Base-by-base conservation (phyloP, 2,888 invertebrate genomes). In the Saturnia japonica region DNA sequence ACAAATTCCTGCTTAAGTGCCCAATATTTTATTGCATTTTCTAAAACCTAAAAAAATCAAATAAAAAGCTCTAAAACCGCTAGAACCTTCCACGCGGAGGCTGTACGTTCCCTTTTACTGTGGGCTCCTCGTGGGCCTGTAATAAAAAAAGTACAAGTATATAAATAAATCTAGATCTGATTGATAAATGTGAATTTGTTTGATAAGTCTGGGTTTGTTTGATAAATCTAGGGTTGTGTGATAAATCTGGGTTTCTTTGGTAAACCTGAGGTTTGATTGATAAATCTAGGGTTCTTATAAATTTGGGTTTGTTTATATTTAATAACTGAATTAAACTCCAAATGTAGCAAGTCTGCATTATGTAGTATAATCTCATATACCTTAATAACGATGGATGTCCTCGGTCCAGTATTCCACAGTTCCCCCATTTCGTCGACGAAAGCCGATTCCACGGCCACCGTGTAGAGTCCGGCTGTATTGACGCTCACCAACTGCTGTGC, bases 391-490 rank as follows among this genome's bases (percentile, higher is more conserved):
- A 97, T 92, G 4, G 96, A 95, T 19, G 96, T 96, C 80, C 96
- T 95, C 0, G 98, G 98, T 0, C 98, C 98, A 0, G 98, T 98
- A 84, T 97, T 97, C 99, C 99, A 99, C 8, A 97, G 95, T 72
- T 96, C 96, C 0, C 97, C 98, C 74, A 95, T 94, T 76, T 97
- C 96, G 87, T 99, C 99, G 1, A 98, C 95, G 70, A 98, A 96
- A 74, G 97, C 96, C 0, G 98, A 97, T 83, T 98, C 97, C 11
- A 98, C 96, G 0, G 96, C 96, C 43, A 99, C 96, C 0, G 91
- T 91, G 84, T 93, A 91, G 0, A 94, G 89, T 0, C 94, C 93
- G 75, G 92, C 91, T 28, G 88, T 79, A 14, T 80, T 76, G 47
- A 98, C 96, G 0, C 96, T 95, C 54, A 99, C 94, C 68, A 99